phyloP scores from a whole-genome alignment of 2,113 vertebrate species.

The Vidua macroura region DNA sequence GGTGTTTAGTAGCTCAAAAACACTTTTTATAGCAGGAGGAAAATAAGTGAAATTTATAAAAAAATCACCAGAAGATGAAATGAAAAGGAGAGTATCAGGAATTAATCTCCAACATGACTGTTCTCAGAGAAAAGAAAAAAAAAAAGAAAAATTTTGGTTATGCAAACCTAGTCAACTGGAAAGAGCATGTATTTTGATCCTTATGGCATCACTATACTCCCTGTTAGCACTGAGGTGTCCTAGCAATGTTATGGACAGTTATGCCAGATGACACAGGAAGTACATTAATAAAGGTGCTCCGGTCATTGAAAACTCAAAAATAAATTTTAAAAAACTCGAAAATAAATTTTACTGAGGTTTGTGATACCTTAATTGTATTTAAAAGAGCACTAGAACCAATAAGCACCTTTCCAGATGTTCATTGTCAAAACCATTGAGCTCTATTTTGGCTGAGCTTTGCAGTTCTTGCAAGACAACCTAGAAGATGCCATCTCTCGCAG shows the following conservation, averaged over 20 bases:
- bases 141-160: background rate
- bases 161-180: background rate
- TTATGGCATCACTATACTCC: background rate
- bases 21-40: background rate
- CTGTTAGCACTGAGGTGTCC: background rate
- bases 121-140: background rate
- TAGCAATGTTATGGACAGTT: conserved; percentile 19
- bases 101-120: background rate
- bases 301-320: conserved; percentile 45
- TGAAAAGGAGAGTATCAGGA: background rate
- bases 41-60: background rate
- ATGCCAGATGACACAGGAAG: conserved; percentile 1
- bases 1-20: background rate
- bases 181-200: background rate
- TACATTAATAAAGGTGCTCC: conserved; percentile 19
- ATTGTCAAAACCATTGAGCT: conserved; percentile 65
- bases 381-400: conserved; percentile 62
- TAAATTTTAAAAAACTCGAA: conserved; percentile 44
- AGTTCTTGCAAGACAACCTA: conserved; percentile 72
- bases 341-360: conserved; percentile 48
- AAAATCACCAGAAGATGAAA: background rate
- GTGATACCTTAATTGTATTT: conserved; percentile 67
- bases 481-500: conserved; percentile 71
- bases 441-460: conserved; percentile 80
- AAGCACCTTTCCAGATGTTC: conserved; percentile 73